Evolutionary conservation across 1,140 invertebrate species (phyloP).

Genomic region (Zaprionus lachaisei): DNA sequence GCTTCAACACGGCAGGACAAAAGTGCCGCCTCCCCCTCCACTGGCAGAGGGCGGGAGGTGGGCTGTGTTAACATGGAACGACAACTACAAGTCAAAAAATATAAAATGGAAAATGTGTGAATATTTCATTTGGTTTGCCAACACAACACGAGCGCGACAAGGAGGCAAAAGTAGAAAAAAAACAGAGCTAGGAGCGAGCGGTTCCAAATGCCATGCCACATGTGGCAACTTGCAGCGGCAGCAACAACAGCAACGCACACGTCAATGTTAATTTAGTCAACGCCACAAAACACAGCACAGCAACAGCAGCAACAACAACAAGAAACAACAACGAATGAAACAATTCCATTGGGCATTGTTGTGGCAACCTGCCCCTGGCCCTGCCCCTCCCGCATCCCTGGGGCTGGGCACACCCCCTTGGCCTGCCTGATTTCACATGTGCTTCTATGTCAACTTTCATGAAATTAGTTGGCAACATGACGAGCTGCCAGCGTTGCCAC

Average conservation of each 20-base stretch:
- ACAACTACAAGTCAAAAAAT: conserved; percentile 71
- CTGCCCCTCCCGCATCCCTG: not conserved
- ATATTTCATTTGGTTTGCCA: conserved; percentile 70
- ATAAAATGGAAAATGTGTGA: conserved; percentile 79
- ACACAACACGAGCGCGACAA: conserved; percentile 4
- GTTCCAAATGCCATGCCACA: conserved; percentile 65
- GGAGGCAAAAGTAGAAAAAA: not conserved
- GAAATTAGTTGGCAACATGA: conserved; percentile 84
- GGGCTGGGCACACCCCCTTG: conserved; percentile 15
- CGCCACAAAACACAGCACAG: conserved; percentile 56
- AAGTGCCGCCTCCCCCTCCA: not conserved
- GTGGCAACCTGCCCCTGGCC: conserved; percentile 38
- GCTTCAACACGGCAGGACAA: conserved; percentile 55
- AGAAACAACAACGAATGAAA: conserved; percentile 47
- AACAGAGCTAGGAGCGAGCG: conserved; percentile 24
- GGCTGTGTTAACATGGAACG: conserved; percentile 33
- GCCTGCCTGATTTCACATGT: conserved; percentile 73
- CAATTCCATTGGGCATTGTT: conserved; percentile 83
- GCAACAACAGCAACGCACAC: conserved; percentile 50
- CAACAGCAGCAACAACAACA: conserved; percentile 23
- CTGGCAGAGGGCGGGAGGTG: not conserved
- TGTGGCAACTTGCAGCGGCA: conserved; percentile 57
- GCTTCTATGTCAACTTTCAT: conserved; percentile 81
- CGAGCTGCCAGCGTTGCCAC: conserved; percentile 70
- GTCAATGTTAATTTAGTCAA: conserved; percentile 84